Percentiles rank a stretch among this genome's conserved stretches.
phyloP scores from a whole-genome alignment of 2,888 invertebrate genomes.

The Acleris cristana region DNA sequence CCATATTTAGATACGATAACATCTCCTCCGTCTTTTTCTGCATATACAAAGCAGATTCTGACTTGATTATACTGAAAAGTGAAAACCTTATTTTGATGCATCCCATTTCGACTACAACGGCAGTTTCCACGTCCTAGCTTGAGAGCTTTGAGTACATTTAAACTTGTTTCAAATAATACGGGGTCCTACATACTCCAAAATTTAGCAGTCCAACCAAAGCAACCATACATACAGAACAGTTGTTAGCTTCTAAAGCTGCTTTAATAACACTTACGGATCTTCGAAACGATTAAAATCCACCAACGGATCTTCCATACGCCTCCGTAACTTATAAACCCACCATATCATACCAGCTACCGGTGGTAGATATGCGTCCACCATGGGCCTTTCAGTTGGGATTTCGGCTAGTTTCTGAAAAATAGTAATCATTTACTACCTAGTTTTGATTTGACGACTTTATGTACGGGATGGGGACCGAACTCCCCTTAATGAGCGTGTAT shows the following conservation, averaged over 20 bases:
- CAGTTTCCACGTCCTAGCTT: too few relatives aligned
- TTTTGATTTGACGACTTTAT: too few relatives aligned
- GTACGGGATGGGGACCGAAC: too few relatives aligned
- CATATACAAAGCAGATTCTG: constrained; percentile 81
- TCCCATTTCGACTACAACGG: too few relatives aligned
- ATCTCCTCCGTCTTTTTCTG: constrained; percentile 87
- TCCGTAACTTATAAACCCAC: constrained; percentile 87
- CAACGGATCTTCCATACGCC: constrained; percentile 83
- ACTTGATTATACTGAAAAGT: constrained; percentile 78
- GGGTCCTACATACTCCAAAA: too few relatives aligned
- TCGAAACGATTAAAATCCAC: constrained; percentile 86
- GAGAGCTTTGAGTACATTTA: too few relatives aligned
- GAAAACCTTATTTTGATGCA: too few relatives aligned
- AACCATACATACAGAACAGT: too few relatives aligned
- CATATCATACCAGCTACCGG: constrained; percentile 89
- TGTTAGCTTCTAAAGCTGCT: background rate
- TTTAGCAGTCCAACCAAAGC: too few relatives aligned
- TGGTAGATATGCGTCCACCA: constrained; percentile 88
- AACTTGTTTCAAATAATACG: too few relatives aligned
- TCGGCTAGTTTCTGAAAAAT: constrained; percentile 66
- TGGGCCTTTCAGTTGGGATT: constrained; percentile 71
- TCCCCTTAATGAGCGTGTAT: too few relatives aligned
- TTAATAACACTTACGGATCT: constrained; percentile 79
- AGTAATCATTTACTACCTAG: constrained; percentile 4
- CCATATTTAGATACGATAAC: constrained; percentile 84